phyloP scores from a whole-genome alignment of 1,140 invertebrate species.

The Samia ricini region DNA sequence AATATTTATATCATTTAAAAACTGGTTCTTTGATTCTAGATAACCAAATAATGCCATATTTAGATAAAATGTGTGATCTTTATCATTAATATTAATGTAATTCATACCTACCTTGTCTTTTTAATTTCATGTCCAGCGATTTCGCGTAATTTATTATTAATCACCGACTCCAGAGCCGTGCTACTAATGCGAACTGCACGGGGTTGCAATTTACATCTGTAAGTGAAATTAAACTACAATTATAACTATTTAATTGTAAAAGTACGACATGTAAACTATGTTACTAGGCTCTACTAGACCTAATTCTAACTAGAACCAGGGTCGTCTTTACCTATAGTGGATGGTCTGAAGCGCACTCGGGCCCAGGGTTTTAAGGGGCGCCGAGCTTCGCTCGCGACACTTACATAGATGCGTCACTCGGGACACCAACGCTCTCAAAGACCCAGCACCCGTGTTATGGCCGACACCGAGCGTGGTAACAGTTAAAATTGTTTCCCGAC shows the following conservation, averaged over 20 bases:
- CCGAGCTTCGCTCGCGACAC: too few species aligned
- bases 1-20: background rate
- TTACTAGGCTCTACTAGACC: too few species aligned
- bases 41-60: background rate
- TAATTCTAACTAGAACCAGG: too few species aligned
- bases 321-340: too few species aligned
- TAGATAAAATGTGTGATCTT: background rate
- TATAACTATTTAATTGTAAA: background rate
- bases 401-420: too few species aligned
- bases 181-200: constrained; percentile 71
- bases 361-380: too few species aligned
- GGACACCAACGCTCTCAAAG: too few species aligned
- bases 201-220: constrained; percentile 71
- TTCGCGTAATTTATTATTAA: constrained; percentile 62
- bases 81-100: constrained; percentile 12
- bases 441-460: too few species aligned
- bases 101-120: constrained; percentile 45
- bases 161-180: constrained; percentile 65
- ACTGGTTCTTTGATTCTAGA: background rate
- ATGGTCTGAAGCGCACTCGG: too few species aligned
- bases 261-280: too few species aligned
- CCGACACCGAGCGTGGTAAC: too few species aligned
- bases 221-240: constrained; percentile 13
- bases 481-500: too few species aligned
- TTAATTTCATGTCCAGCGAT: constrained; percentile 56